Percentiles rank a stretch among this genome's conserved stretches.
These are phyloP conservation scores for Phylloscopus collybita DNA, from an alignment of 2,797 vertebrate genomes.

Conservation along the genomic window DNA sequence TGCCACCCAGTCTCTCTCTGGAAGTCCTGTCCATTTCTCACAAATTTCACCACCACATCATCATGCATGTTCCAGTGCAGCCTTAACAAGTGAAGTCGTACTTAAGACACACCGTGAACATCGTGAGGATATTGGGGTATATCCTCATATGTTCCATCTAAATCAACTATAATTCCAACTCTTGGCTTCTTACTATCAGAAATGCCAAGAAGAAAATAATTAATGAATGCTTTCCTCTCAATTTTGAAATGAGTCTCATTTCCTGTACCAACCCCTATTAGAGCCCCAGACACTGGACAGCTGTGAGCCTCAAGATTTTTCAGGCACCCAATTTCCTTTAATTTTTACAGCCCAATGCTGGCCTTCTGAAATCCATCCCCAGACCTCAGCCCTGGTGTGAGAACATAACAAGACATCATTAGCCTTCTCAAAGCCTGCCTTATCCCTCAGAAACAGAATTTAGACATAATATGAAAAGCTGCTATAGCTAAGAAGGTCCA, in stretches of 20 bases:
- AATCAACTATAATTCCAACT: not conserved
- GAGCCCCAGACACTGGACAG: not conserved
- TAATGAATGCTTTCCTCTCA: not conserved
- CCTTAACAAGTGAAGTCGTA: not conserved
- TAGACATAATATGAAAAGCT: not conserved
- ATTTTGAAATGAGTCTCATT: not conserved
- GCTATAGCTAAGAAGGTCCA: not conserved
- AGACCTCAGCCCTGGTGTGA: not conserved
- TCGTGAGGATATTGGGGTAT: not conserved
- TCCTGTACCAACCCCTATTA: not conserved
- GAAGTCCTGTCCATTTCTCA: not conserved
- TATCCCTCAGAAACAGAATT: slow-evolving; percentile 4
- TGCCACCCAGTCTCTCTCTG: not conserved
- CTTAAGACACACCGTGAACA: not conserved
- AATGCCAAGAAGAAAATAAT: not conserved
- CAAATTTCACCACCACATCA: not conserved
- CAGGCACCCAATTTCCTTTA: not conserved
- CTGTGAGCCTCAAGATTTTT: not conserved
- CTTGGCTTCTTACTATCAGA: not conserved
- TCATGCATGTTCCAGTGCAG: not conserved
- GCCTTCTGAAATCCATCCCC: not conserved
- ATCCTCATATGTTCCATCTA: not conserved
- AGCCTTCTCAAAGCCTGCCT: not conserved
- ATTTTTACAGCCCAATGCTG: not conserved
- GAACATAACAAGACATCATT: not conserved